A percentile compares a stretch with the other conserved stretches of the same genome.
Evolutionary conservation across 35 echinoderm and acorn worm species (phyloP).

Genomic region (Apostichopus japonicus): DNA sequence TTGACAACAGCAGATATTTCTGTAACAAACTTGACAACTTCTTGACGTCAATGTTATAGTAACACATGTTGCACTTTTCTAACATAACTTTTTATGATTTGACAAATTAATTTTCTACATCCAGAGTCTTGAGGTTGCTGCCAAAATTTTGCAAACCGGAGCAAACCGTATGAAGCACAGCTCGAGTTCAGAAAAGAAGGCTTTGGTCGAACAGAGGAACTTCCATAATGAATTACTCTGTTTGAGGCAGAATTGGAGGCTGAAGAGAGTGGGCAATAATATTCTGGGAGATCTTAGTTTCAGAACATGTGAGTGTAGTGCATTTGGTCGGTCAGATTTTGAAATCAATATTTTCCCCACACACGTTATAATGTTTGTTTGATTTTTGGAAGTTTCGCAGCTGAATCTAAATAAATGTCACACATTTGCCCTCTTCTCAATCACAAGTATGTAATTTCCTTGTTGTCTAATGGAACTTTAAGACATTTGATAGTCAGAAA

Average conservation of each 20-base stretch:
- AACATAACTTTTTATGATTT: not conserved
- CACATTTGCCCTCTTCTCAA: too few relatives aligned
- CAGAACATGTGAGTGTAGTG: conserved; percentile 69
- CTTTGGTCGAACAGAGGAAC: conserved; percentile 53
- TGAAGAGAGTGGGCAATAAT: conserved; percentile 89
- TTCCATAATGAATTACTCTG: conserved; percentile 81
- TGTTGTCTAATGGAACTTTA: too few relatives aligned
- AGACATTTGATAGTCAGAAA: too few relatives aligned
- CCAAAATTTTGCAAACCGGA: conserved; percentile 30
- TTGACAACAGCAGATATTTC: too few relatives aligned
- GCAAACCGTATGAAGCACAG: conserved; percentile 58
- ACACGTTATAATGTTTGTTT: too few relatives aligned
- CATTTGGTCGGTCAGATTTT: not conserved
- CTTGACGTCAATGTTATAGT: too few relatives aligned
- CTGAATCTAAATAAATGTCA: too few relatives aligned
- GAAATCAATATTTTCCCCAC: too few relatives aligned
- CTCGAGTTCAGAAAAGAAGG: conserved; percentile 44
- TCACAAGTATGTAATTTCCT: too few relatives aligned
- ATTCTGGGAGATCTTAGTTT: conserved; percentile 97
- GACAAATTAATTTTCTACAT: not conserved
- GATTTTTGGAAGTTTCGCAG: too few relatives aligned
- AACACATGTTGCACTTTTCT: not conserved
- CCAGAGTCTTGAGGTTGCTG: conserved; percentile 28
- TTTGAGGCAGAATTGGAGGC: conserved; percentile 82
- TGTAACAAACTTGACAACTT: too few relatives aligned